Percentiles rank a stretch among this genome's conserved stretches.
Evolutionary conservation across 1,140 invertebrate genomes (phyloP).

Genomic region (Drosophila novamexicana): DNA sequence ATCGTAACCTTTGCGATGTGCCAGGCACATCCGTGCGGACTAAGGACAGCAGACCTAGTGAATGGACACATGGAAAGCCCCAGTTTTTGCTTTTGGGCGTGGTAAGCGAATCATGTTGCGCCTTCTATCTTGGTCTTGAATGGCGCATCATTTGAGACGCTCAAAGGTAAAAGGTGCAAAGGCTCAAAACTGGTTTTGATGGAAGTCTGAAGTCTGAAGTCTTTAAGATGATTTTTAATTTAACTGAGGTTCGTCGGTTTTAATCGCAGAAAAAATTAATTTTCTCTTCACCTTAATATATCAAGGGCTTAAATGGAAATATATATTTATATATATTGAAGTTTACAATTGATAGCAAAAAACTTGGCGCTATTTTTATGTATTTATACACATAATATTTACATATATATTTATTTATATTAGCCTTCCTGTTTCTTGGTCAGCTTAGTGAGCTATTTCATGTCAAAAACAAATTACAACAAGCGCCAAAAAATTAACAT

Average conservation of each 20-base stretch:
- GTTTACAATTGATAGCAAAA: no score
- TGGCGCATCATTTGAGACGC: conserved; percentile 36
- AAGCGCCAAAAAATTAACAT: conserved; percentile 56
- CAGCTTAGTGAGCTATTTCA: conserved; percentile 5
- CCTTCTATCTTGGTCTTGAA: conserved; percentile 26
- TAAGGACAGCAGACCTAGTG: neutral
- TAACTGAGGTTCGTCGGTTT: no score
- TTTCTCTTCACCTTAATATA: no score
- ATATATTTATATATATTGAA: no score
- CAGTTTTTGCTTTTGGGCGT: conserved; percentile 3
- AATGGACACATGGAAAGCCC: neutral
- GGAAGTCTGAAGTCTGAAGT: neutral
- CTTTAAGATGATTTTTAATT: neutral
- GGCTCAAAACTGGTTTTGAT: conserved; percentile 44
- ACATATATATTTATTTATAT: neutral
- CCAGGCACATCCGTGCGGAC: neutral
- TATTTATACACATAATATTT: conserved; percentile 4
- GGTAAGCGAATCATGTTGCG: conserved; percentile 37
- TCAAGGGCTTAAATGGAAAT: no score
- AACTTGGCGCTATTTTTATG: no score
- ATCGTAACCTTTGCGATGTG: conserved; percentile 10
- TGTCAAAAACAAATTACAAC: conserved; percentile 45
- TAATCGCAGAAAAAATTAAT: no score
- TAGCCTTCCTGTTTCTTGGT: neutral
- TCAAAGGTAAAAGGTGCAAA: conserved; percentile 61